Evolutionary conservation across 2,888 invertebrate genomes (phyloP).

Genomic region (Sericinus montela): DNA sequence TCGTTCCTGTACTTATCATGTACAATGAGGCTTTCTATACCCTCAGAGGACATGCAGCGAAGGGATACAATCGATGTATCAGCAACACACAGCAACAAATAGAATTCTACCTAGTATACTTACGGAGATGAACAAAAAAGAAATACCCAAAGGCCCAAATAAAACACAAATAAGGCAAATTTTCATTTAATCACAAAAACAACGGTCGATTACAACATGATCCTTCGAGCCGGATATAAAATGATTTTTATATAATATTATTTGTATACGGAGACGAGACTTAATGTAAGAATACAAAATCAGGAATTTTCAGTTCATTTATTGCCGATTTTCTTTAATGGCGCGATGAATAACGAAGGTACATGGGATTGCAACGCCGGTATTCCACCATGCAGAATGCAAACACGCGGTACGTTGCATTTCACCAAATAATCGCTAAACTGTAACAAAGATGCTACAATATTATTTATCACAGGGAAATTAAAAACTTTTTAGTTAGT

Average conservation of each 20-base stretch:
- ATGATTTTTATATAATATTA: not conserved
- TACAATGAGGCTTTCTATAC: too few relatives aligned
- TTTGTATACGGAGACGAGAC: not conserved
- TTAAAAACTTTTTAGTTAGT: not conserved
- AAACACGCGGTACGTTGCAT: constrained; percentile 87
- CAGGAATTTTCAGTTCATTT: constrained; percentile 22
- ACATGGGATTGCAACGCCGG: constrained; percentile 84
- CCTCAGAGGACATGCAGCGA: too few relatives aligned
- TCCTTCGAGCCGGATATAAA: constrained; percentile 10
- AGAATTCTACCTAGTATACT: too few relatives aligned
- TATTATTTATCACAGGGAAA: not conserved
- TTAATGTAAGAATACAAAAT: not conserved
- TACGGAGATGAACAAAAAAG: too few relatives aligned
- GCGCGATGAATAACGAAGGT: constrained; percentile 76
- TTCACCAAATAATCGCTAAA: constrained; percentile 92
- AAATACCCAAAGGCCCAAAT: too few relatives aligned
- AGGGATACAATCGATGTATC: too few relatives aligned
- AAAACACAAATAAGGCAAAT: not conserved
- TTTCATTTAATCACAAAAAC: not conserved
- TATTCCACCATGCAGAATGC: constrained; percentile 93
- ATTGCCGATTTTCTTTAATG: constrained; percentile 36
- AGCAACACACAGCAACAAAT: too few relatives aligned
- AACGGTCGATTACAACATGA: not conserved
- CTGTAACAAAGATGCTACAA: constrained; percentile 63
- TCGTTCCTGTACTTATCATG: too few relatives aligned